Conservation (phyloP, 2,888 invertebrate species). For the Polyploca ridens region DNA sequence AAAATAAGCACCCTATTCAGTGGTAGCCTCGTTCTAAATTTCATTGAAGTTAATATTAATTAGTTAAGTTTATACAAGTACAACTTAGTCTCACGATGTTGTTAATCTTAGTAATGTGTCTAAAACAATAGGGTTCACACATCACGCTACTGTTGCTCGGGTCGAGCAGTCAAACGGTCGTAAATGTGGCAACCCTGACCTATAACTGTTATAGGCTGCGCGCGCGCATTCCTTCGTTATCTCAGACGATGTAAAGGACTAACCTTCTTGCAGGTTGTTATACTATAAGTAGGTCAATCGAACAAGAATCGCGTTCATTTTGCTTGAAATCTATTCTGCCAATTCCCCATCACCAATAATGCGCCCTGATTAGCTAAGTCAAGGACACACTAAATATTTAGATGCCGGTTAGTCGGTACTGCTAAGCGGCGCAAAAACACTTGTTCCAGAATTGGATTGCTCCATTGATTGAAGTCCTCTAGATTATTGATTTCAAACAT, state of each 20-base stretch:
- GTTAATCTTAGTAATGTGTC: conserved; percentile 11
- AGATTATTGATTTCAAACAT: too few relatives aligned
- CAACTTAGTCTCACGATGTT: conserved; percentile 13
- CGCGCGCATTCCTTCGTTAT: background rate
- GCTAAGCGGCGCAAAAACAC: too few relatives aligned
- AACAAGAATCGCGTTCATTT: too few relatives aligned
- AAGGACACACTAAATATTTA: too few relatives aligned
- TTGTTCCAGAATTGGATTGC: too few relatives aligned
- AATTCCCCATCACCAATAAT: too few relatives aligned
- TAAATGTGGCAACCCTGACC: conserved; percentile 43
- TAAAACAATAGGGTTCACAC: conserved; percentile 49
- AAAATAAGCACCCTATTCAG: background rate
- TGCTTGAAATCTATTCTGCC: too few relatives aligned
- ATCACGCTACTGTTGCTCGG: conserved; percentile 40
- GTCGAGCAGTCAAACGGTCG: conserved; percentile 20
- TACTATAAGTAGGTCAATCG: background rate
- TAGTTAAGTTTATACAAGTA: background rate
- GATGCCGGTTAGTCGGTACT: too few relatives aligned
- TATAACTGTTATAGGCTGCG: conserved; percentile 27
- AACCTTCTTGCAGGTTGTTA: background rate
- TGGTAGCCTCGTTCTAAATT: background rate
- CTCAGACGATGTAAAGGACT: background rate
- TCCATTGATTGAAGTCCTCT: too few relatives aligned
- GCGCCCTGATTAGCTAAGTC: too few relatives aligned
- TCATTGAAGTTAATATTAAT: background rate